Conservation (phyloP, 2,888 invertebrate species). For the Carcina quercana region DNA sequence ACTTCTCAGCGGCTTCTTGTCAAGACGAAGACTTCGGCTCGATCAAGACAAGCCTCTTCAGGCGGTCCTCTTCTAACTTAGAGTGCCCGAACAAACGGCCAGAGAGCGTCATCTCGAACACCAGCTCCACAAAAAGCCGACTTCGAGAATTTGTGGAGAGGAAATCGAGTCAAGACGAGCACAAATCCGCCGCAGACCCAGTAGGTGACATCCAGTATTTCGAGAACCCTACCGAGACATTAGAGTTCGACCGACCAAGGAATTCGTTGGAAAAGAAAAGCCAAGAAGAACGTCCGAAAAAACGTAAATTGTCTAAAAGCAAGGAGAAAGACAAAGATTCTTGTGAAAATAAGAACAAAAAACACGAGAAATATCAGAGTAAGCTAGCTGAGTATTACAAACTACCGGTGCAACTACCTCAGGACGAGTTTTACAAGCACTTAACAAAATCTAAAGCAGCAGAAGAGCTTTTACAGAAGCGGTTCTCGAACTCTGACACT, state of each 20-base stretch:
- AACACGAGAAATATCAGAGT: constrained; percentile 66
- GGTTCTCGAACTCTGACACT: constrained; percentile 62
- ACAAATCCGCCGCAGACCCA: constrained; percentile 62
- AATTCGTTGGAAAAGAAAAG: constrained; percentile 59
- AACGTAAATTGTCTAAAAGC: constrained; percentile 53
- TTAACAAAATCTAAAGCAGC: constrained; percentile 62
- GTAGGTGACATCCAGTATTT: constrained; percentile 68
- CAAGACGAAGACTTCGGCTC: constrained; percentile 70
- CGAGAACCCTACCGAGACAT: constrained; percentile 66
- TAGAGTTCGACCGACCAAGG: constrained; percentile 61
- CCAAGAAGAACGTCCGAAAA: constrained; percentile 61
- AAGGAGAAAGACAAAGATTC: constrained; percentile 37
- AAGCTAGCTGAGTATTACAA: constrained; percentile 68
- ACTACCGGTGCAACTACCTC: constrained; percentile 58
- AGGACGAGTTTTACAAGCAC: constrained; percentile 69
- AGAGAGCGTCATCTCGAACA: constrained; percentile 64
- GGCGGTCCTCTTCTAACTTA: constrained; percentile 63
- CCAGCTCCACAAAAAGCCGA: constrained; percentile 70
- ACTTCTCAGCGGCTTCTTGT: constrained; percentile 72
- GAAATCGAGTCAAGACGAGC: constrained; percentile 69
- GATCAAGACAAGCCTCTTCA: constrained; percentile 67
- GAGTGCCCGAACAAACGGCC: constrained; percentile 54
- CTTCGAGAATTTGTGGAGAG: constrained; percentile 70
- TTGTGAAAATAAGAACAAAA: constrained; percentile 53
- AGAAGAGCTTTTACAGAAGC: constrained; percentile 58